Conservation (phyloP, 2,797 vertebrate species). For the Perdix hodgsoniae region DNA sequence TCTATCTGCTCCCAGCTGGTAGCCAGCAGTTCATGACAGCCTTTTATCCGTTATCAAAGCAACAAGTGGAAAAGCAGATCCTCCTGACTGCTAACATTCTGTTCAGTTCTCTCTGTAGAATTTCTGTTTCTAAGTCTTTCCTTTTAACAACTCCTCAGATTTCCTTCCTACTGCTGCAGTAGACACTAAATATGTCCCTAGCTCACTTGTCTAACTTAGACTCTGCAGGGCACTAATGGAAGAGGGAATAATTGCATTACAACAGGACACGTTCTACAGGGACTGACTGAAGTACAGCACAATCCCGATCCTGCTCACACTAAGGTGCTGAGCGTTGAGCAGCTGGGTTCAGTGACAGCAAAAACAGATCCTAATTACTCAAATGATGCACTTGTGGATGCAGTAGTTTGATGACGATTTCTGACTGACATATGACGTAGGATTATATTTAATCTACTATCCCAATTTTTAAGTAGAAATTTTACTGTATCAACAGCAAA, state of each 20-base stretch:
- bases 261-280: not conserved
- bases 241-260: constrained; percentile 38
- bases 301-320: not conserved
- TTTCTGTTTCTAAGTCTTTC: constrained; percentile 84
- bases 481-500: not conserved
- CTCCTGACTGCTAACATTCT: constrained; percentile 74
- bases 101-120: constrained; percentile 79
- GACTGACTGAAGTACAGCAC: constrained; percentile 10
- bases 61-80: constrained; percentile 92
- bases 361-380: not conserved
- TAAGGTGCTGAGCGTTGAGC: not conserved
- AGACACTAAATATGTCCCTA: constrained; percentile 54
- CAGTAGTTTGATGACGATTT: not conserved
- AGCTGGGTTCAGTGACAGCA: not conserved
- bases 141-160: constrained; percentile 86
- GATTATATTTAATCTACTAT: not conserved
- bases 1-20: constrained; percentile 82
- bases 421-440: not conserved
- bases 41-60: constrained; percentile 91
- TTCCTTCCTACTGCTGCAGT: constrained; percentile 83
- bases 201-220: constrained; percentile 41
- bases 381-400: not conserved
- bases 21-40: constrained; percentile 82
- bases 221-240: constrained; percentile 46
- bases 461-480: not conserved